Conservation (phyloP, 2,113 vertebrate species). For the Macroglossus sobrinus region DNA sequence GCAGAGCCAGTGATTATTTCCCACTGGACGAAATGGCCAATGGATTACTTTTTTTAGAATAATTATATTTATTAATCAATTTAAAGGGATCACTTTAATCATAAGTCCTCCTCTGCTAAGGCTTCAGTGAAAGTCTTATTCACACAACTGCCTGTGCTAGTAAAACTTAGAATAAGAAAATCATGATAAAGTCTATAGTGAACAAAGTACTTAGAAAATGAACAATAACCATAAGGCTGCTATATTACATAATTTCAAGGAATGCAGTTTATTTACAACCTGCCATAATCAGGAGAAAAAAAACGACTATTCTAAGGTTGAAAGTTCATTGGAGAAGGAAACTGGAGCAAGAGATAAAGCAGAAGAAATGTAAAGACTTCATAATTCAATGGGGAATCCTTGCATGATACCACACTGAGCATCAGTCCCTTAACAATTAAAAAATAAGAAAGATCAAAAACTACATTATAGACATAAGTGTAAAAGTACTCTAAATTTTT, state of each 20-base stretch:
- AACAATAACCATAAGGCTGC: not conserved
- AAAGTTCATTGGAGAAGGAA: not conserved
- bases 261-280: not conserved
- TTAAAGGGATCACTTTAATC: not conserved
- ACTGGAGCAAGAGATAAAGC: not conserved
- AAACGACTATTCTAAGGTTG: not conserved
- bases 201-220: not conserved
- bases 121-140: not conserved
- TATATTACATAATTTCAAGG: not conserved
- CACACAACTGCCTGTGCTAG: not conserved
- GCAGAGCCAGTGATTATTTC: not conserved
- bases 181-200: not conserved
- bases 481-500: not conserved
- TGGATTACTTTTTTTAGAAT: not conserved
- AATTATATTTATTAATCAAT: not conserved
- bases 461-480: not conserved
- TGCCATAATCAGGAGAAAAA: not conserved
- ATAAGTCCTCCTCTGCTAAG: not conserved
- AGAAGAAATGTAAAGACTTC: not conserved
- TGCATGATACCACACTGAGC: not conserved
- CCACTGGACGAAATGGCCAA: not conserved
- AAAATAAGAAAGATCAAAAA: not conserved
- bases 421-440: constrained; percentile 1
- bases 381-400: not conserved
- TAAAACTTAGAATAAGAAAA: not conserved